phyloP scores from a whole-genome alignment of 1,140 invertebrate genomes.

The Habropoda laboriosa region DNA sequence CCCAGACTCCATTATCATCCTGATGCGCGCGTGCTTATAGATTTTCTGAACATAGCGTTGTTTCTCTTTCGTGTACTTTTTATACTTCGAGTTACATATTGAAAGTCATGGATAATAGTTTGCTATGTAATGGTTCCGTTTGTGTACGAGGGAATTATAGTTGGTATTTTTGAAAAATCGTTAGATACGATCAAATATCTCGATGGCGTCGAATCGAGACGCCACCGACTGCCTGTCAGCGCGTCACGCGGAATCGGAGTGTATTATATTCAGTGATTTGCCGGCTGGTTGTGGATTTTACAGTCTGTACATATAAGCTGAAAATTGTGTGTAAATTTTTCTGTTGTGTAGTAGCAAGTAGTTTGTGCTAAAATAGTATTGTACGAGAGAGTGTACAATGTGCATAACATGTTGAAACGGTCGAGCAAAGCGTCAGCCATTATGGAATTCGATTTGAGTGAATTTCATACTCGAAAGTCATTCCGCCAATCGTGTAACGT shows the following conservation, averaged over 20 bases:
- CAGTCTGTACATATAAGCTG: background rate
- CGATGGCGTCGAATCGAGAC: conserved; percentile 61
- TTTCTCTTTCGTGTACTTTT: background rate
- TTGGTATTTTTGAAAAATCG: conserved; percentile 5
- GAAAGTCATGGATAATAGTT: background rate
- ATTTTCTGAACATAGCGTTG: conserved; percentile 62
- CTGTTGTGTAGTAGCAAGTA: conserved; percentile 4
- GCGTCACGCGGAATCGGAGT: conserved; percentile 30
- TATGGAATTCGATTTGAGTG: conserved; percentile 55
- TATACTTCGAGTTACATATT: background rate
- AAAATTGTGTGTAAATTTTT: conserved; percentile 4
- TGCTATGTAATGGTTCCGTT: background rate
- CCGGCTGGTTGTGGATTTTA: conserved; percentile 18
- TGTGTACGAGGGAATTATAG: background rate
- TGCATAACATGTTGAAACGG: conserved; percentile 32
- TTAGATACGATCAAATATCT: conserved; percentile 22
- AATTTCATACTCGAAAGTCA: conserved; percentile 42
- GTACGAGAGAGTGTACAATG: background rate
- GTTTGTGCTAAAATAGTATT: conserved; percentile 3
- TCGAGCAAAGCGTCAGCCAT: conserved; percentile 58
- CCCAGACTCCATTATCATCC: conserved; percentile 71
- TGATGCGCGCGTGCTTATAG: conserved; percentile 45
- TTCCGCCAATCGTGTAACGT: conserved; percentile 47
- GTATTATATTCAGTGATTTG: conserved; percentile 11
- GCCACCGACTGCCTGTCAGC: conserved; percentile 50